Conservation (phyloP, 2,888 invertebrate genomes). For the Drosophila monieri region DNA sequence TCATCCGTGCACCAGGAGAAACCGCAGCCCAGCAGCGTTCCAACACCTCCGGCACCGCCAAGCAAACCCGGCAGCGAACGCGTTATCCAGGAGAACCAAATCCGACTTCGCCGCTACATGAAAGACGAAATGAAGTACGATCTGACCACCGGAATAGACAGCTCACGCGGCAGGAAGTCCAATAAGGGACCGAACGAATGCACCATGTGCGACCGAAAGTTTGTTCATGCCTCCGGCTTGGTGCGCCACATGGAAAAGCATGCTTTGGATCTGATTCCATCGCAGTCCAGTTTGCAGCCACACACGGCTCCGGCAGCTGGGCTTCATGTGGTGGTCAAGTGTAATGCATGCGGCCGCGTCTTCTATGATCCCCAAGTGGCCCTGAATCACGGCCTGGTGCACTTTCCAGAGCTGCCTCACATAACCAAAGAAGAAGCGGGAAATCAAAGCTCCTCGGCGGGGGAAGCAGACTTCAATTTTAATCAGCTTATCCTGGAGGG, state of each 20-base stretch:
- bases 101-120: slow-evolving; percentile 81
- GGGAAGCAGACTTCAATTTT: background rate
- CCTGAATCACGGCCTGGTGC: slow-evolving; percentile 69
- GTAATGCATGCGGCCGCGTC: slow-evolving; percentile 80
- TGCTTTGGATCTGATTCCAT: slow-evolving; percentile 81
- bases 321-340: slow-evolving; percentile 77
- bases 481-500: slow-evolving; percentile 22
- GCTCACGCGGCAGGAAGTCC: slow-evolving; percentile 56
- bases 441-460: background rate
- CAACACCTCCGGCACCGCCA: background rate
- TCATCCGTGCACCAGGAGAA: background rate
- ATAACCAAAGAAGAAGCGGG: background rate
- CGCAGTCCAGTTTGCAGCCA: slow-evolving; percentile 35
- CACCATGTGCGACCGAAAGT: slow-evolving; percentile 82
- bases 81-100: slow-evolving; percentile 81
- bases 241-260: slow-evolving; percentile 84
- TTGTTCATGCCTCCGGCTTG: slow-evolving; percentile 83
- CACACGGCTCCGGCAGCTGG: slow-evolving; percentile 51
- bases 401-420: slow-evolving; percentile 52
- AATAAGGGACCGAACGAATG: slow-evolving; percentile 82
- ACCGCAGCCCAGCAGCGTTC: background rate
- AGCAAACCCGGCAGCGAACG: slow-evolving; percentile 65
- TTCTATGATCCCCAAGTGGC: slow-evolving; percentile 73
- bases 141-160: slow-evolving; percentile 56
- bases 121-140: slow-evolving; percentile 83